These are phyloP conservation scores for Lasaia peninsularis DNA, from an alignment of 1,140 invertebrate genomes.

Conservation along the genomic window DNA sequence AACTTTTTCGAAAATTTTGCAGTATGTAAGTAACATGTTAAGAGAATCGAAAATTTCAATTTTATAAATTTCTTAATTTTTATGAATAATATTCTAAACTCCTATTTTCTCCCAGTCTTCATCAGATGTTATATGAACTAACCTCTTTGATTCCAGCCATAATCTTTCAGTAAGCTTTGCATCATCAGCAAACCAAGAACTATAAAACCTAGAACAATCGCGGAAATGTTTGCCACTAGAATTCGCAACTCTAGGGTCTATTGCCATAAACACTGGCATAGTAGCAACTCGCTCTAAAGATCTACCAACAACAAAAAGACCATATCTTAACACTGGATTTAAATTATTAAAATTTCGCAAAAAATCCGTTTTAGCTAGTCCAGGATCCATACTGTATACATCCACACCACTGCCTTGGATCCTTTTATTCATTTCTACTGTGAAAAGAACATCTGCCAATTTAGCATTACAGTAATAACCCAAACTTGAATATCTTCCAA, in stretches of 20 bases:
- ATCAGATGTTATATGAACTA: conserved; percentile 29
- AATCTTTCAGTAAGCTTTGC: conserved; percentile 30
- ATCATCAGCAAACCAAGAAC: conserved; percentile 37
- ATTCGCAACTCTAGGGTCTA: conserved; percentile 78
- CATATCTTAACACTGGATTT: conserved; percentile 37
- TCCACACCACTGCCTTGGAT: conserved; percentile 78
- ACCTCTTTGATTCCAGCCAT: conserved; percentile 37
- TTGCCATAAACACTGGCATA: conserved; percentile 82
- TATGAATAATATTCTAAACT: too few species aligned
- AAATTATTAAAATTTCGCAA: conserved; percentile 80
- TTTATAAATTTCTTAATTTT: too few species aligned
- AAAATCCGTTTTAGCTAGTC: conserved; percentile 86
- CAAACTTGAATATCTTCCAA: conserved; percentile 66
- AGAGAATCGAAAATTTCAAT: too few species aligned
- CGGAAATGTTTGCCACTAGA: conserved; percentile 79
- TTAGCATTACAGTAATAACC: conserved; percentile 85
- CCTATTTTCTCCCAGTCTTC: conserved; percentile 41
- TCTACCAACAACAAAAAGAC: conserved; percentile 53
- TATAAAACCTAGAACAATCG: conserved; percentile 69
- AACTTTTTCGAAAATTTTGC: too few species aligned
- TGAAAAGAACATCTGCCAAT: conserved; percentile 84
- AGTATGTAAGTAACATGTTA: too few species aligned
- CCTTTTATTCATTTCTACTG: conserved; percentile 80
- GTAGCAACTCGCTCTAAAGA: conserved; percentile 81
- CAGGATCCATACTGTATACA: conserved; percentile 87